Evolutionary conservation across 2,888 invertebrate species (phyloP).

Genomic region (Platycheirus rosarum): DNA sequence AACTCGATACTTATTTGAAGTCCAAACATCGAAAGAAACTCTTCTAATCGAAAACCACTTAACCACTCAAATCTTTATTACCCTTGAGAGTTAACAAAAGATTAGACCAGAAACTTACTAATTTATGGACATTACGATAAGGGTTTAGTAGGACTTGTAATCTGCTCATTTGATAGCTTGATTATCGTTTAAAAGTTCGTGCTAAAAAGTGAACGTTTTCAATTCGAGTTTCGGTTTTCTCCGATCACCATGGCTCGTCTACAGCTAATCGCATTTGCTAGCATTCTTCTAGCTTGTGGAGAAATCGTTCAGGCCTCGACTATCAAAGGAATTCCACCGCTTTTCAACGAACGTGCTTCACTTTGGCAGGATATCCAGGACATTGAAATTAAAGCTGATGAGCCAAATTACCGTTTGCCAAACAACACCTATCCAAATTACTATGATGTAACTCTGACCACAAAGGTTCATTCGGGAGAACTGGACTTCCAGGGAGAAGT

Average conservation of each 20-base stretch:
- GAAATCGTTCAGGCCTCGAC: constrained; percentile 47
- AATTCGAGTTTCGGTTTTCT: constrained; percentile 31
- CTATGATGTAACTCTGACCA: constrained; percentile 84
- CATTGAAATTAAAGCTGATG: constrained; percentile 31
- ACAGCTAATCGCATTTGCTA: constrained; percentile 16
- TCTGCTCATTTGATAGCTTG: constrained; percentile 8
- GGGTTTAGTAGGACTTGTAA: constrained; percentile 10
- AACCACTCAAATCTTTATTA: constrained; percentile 12
- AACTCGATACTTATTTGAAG: not conserved
- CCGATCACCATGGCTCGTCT: constrained; percentile 43
- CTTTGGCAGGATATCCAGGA: constrained; percentile 30
- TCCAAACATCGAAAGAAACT: not conserved
- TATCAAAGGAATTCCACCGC: constrained; percentile 46
- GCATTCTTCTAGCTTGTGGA: constrained; percentile 16
- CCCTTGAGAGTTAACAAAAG: not conserved
- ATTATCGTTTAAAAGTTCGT: constrained; percentile 34
- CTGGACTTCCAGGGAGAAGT: constrained; percentile 82
- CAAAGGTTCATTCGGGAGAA: constrained; percentile 79
- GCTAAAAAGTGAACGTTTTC: not conserved
- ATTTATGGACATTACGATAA: constrained; percentile 51
- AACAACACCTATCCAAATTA: constrained; percentile 83
- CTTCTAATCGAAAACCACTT: not conserved
- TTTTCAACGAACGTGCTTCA: constrained; percentile 1
- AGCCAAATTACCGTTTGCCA: constrained; percentile 83
- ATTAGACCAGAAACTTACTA: not conserved